Evolutionary conservation across 23 tunicate genomes (phyloP), one percentile per base, ranked within the genome.

Genomic region (Halocynthia aurantium): DNA sequence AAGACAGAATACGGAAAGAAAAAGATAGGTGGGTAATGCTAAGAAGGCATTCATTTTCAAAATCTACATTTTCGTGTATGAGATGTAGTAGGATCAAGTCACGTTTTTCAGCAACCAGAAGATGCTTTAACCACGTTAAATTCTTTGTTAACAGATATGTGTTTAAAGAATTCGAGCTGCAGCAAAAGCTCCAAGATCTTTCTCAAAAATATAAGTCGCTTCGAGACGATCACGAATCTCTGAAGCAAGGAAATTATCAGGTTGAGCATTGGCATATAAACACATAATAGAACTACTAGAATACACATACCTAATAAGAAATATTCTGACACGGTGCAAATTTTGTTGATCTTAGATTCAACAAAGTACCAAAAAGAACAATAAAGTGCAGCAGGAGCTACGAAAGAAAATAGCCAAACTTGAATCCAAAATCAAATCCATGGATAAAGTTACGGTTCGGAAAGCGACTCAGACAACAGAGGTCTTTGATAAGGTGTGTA

Each of bases 351-450:
- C 7, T 67, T 56, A 89, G 96, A 83, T 80, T 31, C 96, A 89
- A 76, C 88, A 80, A 80, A 84, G 64, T 52, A 72, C 84, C 7
- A 84, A 84, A 40, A 89, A 89, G 52, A 73, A 55, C 75, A 89
- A 76, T 60, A 84, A 84, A 52, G 49, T 89, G 52, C 87, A 89
- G 53, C 96, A 89, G 63, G 96, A 89, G 6, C 84, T 89, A 88
- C 80, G 81, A 70, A 80, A 76, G 44, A 89, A 89, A 70, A 89
- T 89, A 52, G 96, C 88, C 10, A 89, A 89, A 68, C 76, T 89
- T 17, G 96, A 89, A 76, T 89, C 96, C 54, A 89, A 89, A 76
- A 89, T 89, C 15, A 89, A 89, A 76, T 84, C 88, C 22, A 83
- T 83, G 85, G 96, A 89, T 65, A 89, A 89, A 84, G 96, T 89